Evolutionary conservation across 2,797 vertebrate genomes (phyloP), one percentile per base, ranked within the genome.

Genomic region (Schizopygopsis pylzovi): DNA sequence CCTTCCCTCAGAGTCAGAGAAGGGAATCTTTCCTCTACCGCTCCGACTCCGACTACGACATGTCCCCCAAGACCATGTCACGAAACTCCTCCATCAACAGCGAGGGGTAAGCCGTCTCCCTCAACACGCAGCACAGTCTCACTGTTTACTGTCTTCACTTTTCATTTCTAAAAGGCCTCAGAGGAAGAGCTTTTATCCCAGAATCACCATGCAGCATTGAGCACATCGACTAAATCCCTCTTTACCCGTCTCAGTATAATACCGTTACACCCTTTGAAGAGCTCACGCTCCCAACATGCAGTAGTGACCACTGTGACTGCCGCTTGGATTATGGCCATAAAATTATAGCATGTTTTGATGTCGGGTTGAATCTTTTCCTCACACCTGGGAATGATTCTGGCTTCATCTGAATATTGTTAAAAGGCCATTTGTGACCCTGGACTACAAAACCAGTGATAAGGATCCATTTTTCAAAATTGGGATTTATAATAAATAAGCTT

Each of bases 11-110:
- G 90, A 97, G 96, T 90, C 96, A 97, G 91, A 96, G 97, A 73
- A 95, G 97, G 15, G 97, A 98, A 90, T 98, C 97, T 84, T 99
- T 99, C 94, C 95, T 98, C 68, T 97, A 98, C 91, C 97, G 97
- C 88, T 98, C 97, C 0, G 97, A 98, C 95, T 98, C 97, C 0
- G 97, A 99, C 95, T 98, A 96, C 4, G 97, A 98, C 94, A 96
- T 96, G 80, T 98, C 97, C 20, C 97, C 97, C 87, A 97, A 97
- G 92, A 97, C 96, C 90, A 96, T 98, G 96, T 98, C 97, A 79
- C 96, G 97, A 85, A 98, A 97, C 93, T 98, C 97, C 78, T 98
- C 97, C 39, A 89, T 98, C 93, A 96, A 97, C 95, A 98, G 97
- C 87, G 97, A 98, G 91, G 95, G 95, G 97, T 98, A 92, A 97